Percentiles rank a stretch among this genome's conserved stretches.
These are phyloP conservation scores for Prostheceraeus crozeri DNA, from an alignment of 2,888 invertebrate species.

Conservation along the genomic window DNA sequence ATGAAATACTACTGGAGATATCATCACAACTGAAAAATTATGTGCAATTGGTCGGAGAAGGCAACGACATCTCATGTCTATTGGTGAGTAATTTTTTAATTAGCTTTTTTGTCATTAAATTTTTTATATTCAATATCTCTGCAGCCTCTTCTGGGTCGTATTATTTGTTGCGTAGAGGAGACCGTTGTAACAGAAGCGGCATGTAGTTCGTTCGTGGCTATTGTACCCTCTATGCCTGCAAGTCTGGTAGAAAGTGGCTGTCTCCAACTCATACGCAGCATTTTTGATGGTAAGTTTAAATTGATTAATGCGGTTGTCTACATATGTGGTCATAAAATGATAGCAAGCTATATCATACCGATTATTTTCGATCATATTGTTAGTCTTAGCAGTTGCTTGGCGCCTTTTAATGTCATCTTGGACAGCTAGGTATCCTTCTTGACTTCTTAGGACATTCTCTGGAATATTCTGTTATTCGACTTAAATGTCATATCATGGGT, in stretches of 20 bases:
- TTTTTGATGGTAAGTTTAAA: conserved; percentile 3
- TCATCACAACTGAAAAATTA: conserved; percentile 1
- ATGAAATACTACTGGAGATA: conserved; percentile 18
- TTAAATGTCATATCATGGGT: too few relatives aligned
- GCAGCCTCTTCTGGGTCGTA: conserved; percentile 16
- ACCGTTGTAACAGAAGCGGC: conserved; percentile 31
- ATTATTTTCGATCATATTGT: too few relatives aligned
- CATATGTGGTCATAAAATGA: not conserved
- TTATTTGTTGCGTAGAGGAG: conserved; percentile 34
- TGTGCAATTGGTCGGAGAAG: not conserved
- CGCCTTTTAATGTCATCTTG: too few relatives aligned
- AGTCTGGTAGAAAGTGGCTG: not conserved
- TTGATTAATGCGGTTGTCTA: not conserved
- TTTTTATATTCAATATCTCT: not conserved
- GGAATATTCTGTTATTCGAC: too few relatives aligned
- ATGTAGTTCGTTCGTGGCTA: conserved; percentile 32
- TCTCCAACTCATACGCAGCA: conserved; percentile 20
- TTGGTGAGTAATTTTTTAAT: not conserved
- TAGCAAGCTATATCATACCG: too few relatives aligned
- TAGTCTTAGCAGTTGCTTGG: too few relatives aligned
- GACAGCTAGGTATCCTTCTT: too few relatives aligned
- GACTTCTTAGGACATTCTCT: too few relatives aligned
- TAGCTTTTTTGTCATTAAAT: not conserved
- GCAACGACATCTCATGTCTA: not conserved
- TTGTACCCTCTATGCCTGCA: conserved; percentile 20